Evolutionary conservation across 2,888 invertebrate species (phyloP), one percentile per base, ranked within the genome.

Genomic region (Cacoxenus indagator): DNA sequence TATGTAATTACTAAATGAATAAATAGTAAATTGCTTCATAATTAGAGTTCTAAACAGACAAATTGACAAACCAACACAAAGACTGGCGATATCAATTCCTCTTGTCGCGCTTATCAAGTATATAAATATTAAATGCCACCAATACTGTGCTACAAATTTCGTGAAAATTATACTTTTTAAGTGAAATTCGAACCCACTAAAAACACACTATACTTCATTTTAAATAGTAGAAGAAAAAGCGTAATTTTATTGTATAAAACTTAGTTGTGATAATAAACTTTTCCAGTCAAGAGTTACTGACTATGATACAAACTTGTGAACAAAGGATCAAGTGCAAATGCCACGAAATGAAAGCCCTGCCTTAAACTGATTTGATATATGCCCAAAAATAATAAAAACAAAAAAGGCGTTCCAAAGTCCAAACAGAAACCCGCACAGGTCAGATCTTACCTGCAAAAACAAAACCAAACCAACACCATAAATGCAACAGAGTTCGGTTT

Each of bases 141-240:
- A n/a, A n/a, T n/a, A n/a, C n/a, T n/a, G n/a, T n/a, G n/a, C n/a
- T n/a, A n/a, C n/a, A n/a, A n/a, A n/a, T n/a, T n/a, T n/a, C n/a
- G n/a, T n/a, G n/a, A n/a, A n/a, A n/a, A n/a, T n/a, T n/a, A n/a
- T n/a, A n/a, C n/a, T n/a, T n/a, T n/a, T n/a, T n/a, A n/a, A n/a
- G n/a, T 22, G 11, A 51, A 17, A 51, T 17, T 0, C 6, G 22
- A 51, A 51, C 22, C 79, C 77, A 78, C 80, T 79, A 79, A 79
- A 70, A 73, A 64, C 64, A 66, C 66, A 75, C 71, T 37, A 8
- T 11, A 37, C 37, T 37, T 37, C 69, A 75, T 78, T 70, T 68
- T 70, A 57, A 68, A 68, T 65, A 54, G 37, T 14, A 37, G 14
- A 37, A 14, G 9, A 11, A 11, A 4, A 37, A 37, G 14, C 37